Base-by-base conservation (phyloP, 2,113 vertebrate species). In the Grammomys dolichurus region DNA sequence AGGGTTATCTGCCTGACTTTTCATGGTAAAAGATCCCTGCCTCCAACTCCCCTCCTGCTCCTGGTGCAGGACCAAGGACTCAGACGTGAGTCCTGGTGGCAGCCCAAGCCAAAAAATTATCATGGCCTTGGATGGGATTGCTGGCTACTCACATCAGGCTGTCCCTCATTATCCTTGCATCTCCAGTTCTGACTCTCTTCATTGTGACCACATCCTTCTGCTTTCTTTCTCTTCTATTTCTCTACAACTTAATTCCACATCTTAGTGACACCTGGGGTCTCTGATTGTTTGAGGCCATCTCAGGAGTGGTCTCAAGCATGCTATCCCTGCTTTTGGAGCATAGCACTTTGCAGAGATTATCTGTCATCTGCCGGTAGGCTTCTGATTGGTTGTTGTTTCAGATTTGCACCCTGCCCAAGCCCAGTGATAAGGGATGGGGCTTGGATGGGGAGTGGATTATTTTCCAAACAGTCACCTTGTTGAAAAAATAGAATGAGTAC, bases 401-500 rank as follows among this genome's bases (percentile, higher is more conserved):
- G 69, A 16, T 2, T 72, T 72, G 16, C 17, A n/a, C 16, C 36
- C 69, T 72, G 2, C 6, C 31, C 16, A 72, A 33, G 69, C 14
- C 70, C 3, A 17, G 28, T 31, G 28, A 67, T 31, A 11, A 67
- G 28, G 28, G 28, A 12, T 8, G 28, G 4, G 28, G 28, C 31
- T 65, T 67, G 31, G 1, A 33, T 69, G 5, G 31, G 67, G 31
- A 69, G 31, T 33, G 26, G 31, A 33, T 33, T 31, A 16, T 73
- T n/a, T 72, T 72, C 14, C 58, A 81, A 93, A 80, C 22, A 22
- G 20, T 87, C 40, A 48, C 24, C n/a, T 89, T 95, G 12, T 76
- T 77, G 63, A 51, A 88, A 91, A 48, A 40, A 12, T 78, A 89
- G 92, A 95, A 95, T 67, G 7, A 86, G 24, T 77, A 75, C 46